Evolutionary conservation across 2,888 invertebrate genomes (phyloP), one percentile per base, ranked within the genome.

Genomic region (Crepidodera aurea): DNA sequence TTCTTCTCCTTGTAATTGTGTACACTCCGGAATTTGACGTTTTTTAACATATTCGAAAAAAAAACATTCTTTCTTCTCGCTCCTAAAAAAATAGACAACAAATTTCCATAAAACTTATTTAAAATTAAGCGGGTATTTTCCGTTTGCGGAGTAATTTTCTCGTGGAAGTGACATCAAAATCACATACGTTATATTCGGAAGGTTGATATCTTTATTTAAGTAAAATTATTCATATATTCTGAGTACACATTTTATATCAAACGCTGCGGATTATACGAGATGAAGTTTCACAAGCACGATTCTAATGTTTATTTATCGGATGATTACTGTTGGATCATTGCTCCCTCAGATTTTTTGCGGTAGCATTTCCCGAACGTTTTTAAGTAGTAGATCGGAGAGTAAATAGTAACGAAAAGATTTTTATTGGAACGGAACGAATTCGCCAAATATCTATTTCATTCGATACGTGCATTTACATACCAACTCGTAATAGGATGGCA

Each of bases 231-330:
- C 53, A 53, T 53, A 19, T 53, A 53, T 53, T 53, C 53, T 22
- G 53, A 53, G 37, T 53, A 53, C 53, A 53, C 53, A 40, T 53
- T 53, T 53, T 53, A 53, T 53, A 53, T 53, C 53, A 53, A 53
- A 53, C 53, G 53, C 39, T 25, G 53, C 13, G 53, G 39, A 53
- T 53, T 53, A 53, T 39, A 25, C 53, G 22, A 53, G 25, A 53
- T 40, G 39, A 53, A 53, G 39, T 53, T 53, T 53, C 39, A 22
- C 39, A 6, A 39, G 39, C 53, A 53, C 53, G 53, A 39, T 15
- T 53, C 37, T 53, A 53, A 53, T 53, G 39, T 53, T 39, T 53
- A 53, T 53, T 53, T 53, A 53, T 53, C 53, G 53, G 53, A 53
- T 53, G 39, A 39, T 53, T 53, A 53, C 53, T 27, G 16, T 18